Evolutionary conservation across 2,797 vertebrate genomes (phyloP), one percentile per base, ranked within the genome.

Genomic region (Mico argentatus): DNA sequence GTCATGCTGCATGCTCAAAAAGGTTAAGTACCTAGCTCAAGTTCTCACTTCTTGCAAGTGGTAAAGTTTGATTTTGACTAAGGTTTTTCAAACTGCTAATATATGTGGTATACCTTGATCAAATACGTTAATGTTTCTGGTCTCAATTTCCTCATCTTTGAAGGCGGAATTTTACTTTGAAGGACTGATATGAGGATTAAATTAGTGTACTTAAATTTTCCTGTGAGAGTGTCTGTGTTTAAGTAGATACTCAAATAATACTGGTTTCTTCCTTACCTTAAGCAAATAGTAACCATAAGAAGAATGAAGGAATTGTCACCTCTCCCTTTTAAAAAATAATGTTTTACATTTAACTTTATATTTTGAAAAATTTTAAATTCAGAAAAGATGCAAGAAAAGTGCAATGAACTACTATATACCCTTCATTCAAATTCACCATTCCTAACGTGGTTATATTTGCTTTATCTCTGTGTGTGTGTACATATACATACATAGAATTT

Each of bases 331-430:
- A 26, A 17, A 59, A 86, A 70, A 57, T 48, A 33, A 26, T 90
- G 27, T 76, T 93, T 79, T 59, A 48, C 70, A 92, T 93, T 85
- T 70, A 92, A 44, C 76, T 79, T 77, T 90, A 59, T 70, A 19
- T 79, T 72, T 83, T 61, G 57, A 52, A 87, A 85, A 39, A 12
- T 50, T 70, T 75, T 44, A 19, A 88, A 46, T 59, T 75, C 39
- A 90, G 72, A 27, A 85, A 80, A 92, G 19, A 52, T 82, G 4
- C 14, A 90, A 57, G 82, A 79, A 41, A 41, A n/a, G 12, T 72
- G 33, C 15, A 59, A 9, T 86, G 93, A 67, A 24, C 30, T 77
- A 22, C 24, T 92, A 2, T 80, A 39, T 55, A 48, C 10, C 52
- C 17, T 67, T 88, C 11, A 57, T 59, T 22, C n/a, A 15, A 41